A percentile compares a stretch with the other conserved stretches of the same genome.
phyloP scores from a whole-genome alignment of 2,797 vertebrate species.

The Hybognathus amarus region DNA sequence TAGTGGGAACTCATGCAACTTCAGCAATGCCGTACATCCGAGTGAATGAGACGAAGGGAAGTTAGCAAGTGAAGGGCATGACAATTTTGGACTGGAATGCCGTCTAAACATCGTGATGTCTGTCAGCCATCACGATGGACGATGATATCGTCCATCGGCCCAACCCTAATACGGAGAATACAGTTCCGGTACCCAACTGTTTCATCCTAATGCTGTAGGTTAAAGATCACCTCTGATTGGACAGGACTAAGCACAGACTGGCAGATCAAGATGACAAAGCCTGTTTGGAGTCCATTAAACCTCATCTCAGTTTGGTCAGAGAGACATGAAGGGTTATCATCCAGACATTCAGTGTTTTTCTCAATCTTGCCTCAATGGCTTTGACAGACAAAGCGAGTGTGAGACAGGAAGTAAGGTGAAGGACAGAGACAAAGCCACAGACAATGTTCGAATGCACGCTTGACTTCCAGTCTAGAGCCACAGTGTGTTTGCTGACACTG shows the following conservation, averaged over 20 bases:
- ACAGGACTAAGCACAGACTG: background rate
- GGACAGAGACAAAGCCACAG: conserved; percentile 53
- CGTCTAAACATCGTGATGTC: too few species aligned
- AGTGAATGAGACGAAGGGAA: too few species aligned
- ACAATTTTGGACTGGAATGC: too few species aligned
- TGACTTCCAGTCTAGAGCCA: background rate
- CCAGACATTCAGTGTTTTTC: background rate
- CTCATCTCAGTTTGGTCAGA: conserved; percentile 24
- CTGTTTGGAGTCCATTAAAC: conserved; percentile 12
- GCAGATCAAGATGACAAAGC: background rate
- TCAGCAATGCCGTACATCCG: too few species aligned
- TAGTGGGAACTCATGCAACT: too few species aligned
- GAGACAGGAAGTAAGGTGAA: conserved; percentile 50
- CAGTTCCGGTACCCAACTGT: background rate
- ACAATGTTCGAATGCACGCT: conserved; percentile 7
- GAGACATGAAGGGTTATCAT: conserved; percentile 4
- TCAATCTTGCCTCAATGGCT: conserved; percentile 61
- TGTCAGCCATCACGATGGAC: too few species aligned
- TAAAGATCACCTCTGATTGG: background rate
- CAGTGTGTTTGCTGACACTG: background rate
- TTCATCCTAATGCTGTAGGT: background rate
- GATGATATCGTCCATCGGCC: too few species aligned
- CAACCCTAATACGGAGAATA: too few species aligned
- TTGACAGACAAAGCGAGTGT: conserved; percentile 60
- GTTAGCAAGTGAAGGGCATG: too few species aligned